Base-by-base conservation (phyloP, 1,140 invertebrate genomes). In the Bicyclus anynana region DNA sequence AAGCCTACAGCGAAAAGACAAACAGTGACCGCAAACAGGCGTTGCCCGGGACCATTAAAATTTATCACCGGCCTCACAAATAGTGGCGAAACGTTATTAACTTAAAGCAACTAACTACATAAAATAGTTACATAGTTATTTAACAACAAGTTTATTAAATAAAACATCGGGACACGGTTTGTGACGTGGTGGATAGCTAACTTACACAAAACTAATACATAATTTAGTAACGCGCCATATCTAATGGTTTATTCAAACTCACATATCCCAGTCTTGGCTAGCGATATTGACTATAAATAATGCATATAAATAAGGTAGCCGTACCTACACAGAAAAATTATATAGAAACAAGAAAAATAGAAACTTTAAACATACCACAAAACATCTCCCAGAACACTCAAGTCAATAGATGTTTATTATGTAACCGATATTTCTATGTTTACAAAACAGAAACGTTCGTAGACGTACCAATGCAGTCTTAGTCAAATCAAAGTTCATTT, bases 151-250 rank as follows among this genome's bases (percentile, higher is more conserved):
- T 61, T 65, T 84, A 79, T 77, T 79, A 72, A 77, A 78, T 80
- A 86, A 83, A 80, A 81, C 77, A 81, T 74, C 49, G 68, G 54
- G 52, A 44, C 53, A 58, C 74, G 80, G 66, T 77, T 79, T 82
- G 70, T 46, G 53, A 23, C 66, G 33, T 69, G 59, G 63, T 69
- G 78, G 76, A 74, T 78, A 75, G 67, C 66, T 72, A 78, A 84
- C 67, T 81, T 81, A 84, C 69, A 83, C 76, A 83, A 82, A 83
- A 84, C 74, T 77, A 69, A 71, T 87, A 73, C 79, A 87, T 87
- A 84, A 80, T 87, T 87, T 80, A 87, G 73, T 75, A 68, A 76
- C 72, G 74, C 80, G 69, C 69, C 69, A 65, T 73, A 60, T 62
- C 62, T 77, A 61, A 80, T 84, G 71, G 76, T 84, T 85, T 85